A percentile compares a stretch with the other conserved stretches of the same genome.
Evolutionary conservation across 2,888 invertebrate species (phyloP).

Genomic region (Erebia ligea): DNA sequence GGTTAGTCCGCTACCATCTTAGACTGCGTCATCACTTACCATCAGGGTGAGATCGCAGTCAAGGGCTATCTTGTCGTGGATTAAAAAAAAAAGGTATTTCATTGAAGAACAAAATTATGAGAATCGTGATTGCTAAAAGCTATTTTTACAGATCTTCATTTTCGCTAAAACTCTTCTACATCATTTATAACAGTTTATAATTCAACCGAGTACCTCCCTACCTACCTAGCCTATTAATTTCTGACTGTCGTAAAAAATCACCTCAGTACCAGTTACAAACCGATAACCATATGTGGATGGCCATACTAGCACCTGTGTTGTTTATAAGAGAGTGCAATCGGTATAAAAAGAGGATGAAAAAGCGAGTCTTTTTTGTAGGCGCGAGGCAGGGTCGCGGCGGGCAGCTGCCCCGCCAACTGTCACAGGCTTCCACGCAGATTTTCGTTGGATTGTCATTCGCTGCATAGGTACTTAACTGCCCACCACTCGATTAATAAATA

Average conservation of each 20-base stretch:
- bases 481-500: conserved; percentile 48
- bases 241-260: conserved; percentile 64
- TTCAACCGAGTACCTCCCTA: conserved; percentile 17
- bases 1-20: too few species aligned
- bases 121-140: not conserved
- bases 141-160: not conserved
- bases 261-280: conserved; percentile 62
- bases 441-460: conserved; percentile 65
- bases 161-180: not conserved
- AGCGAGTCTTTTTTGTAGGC: conserved; percentile 78
- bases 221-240: conserved; percentile 55
- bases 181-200: conserved; percentile 25
- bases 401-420: conserved; percentile 81
- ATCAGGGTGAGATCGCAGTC: too few species aligned
- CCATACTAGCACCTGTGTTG: conserved; percentile 82
- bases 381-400: conserved; percentile 76
- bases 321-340: conserved; percentile 79
- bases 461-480: conserved; percentile 53
- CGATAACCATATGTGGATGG: conserved; percentile 80
- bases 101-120: too few species aligned
- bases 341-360: conserved; percentile 78
- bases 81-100: too few species aligned
- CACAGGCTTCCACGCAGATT: conserved; percentile 72
- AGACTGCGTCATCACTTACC: too few species aligned
- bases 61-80: too few species aligned